phyloP scores from a whole-genome alignment of 2,797 vertebrate species.

The Melanotaenia nigrans region DNA sequence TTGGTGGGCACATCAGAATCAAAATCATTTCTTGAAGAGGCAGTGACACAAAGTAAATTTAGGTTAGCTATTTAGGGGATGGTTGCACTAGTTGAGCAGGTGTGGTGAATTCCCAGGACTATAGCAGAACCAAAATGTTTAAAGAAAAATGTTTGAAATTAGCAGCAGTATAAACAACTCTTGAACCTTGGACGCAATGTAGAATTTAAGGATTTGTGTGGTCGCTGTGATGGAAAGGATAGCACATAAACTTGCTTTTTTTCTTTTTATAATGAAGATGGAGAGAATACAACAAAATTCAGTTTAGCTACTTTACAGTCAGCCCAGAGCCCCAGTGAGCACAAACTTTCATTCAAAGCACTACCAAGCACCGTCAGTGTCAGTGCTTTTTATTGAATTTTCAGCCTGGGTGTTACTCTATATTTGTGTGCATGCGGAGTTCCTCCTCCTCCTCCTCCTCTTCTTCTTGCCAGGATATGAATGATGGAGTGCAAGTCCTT shows the following conservation, averaged over 20 bases:
- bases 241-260: slow-evolving; percentile 49
- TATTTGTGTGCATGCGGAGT: slow-evolving; percentile 68
- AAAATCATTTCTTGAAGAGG: slow-evolving; percentile 40
- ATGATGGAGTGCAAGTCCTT: slow-evolving; percentile 77
- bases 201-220: slow-evolving; percentile 39
- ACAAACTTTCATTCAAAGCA: slow-evolving; percentile 72
- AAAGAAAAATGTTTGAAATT: slow-evolving; percentile 25
- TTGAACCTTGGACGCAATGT: slow-evolving; percentile 33
- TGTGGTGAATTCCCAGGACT: slow-evolving; percentile 35
- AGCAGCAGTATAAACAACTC: slow-evolving; percentile 22
- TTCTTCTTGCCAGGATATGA: slow-evolving; percentile 60
- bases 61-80: slow-evolving; percentile 21
- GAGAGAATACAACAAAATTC: slow-evolving; percentile 68
- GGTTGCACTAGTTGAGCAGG: slow-evolving; percentile 61
- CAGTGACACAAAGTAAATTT: slow-evolving; percentile 38
- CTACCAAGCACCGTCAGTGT: slow-evolving; percentile 61
- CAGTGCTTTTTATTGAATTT: slow-evolving; percentile 77
- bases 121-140: slow-evolving; percentile 21
- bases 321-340: slow-evolving; percentile 65
- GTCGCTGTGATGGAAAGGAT: slow-evolving; percentile 43
- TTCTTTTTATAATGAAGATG: slow-evolving; percentile 20
- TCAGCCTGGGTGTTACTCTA: slow-evolving; percentile 69
- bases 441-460: slow-evolving; percentile 52
- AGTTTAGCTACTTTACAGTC: slow-evolving; percentile 75
- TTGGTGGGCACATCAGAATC: slow-evolving; percentile 59